Percentiles rank a stretch among this genome's conserved stretches.
These are phyloP conservation scores for Sarcophaga bullata DNA, from an alignment of 1,140 invertebrate species.

Conservation along the genomic window DNA sequence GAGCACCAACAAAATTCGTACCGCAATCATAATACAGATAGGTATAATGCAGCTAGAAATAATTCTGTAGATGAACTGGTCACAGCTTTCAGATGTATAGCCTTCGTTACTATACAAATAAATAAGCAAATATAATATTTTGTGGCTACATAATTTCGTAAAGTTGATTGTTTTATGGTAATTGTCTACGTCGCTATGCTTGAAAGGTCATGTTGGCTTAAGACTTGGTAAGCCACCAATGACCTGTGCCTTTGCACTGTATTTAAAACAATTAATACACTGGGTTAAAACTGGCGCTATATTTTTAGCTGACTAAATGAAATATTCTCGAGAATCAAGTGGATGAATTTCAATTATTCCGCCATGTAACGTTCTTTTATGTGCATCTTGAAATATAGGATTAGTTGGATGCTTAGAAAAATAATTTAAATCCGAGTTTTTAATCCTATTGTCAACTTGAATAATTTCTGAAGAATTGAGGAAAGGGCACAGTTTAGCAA, in stretches of 20 bases:
- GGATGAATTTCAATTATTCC: slow-evolving; percentile 17
- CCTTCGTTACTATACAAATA: slow-evolving; percentile 19
- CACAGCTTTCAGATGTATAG: slow-evolving; percentile 10
- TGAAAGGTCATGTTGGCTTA: not conserved
- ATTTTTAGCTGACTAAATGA: slow-evolving; percentile 22
- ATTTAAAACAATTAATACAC: slow-evolving; percentile 28
- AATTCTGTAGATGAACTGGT: not conserved
- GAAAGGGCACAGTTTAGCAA: slow-evolving; percentile 40
- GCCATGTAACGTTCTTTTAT: slow-evolving; percentile 31
- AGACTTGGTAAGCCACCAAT: slow-evolving; percentile 18
- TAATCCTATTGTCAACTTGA: slow-evolving; percentile 50
- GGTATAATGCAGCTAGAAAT: slow-evolving; percentile 16
- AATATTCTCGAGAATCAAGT: not conserved
- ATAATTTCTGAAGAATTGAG: slow-evolving; percentile 48
- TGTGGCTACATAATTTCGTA: slow-evolving; percentile 38
- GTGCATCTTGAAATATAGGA: not conserved
- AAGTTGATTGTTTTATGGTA: slow-evolving; percentile 44
- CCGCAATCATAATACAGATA: no score
- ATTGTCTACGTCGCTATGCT: slow-evolving; percentile 47
- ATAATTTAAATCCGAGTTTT: slow-evolving; percentile 39
- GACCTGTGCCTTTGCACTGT: slow-evolving; percentile 17
- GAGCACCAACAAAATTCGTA: slow-evolving; percentile 58
- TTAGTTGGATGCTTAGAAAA: not conserved
- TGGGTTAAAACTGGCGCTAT: not conserved
- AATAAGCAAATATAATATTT: slow-evolving; percentile 49